Evolutionary conservation across 2,797 vertebrate genomes (phyloP), one percentile per base, ranked within the genome.

Genomic region (Malurus splendens): DNA sequence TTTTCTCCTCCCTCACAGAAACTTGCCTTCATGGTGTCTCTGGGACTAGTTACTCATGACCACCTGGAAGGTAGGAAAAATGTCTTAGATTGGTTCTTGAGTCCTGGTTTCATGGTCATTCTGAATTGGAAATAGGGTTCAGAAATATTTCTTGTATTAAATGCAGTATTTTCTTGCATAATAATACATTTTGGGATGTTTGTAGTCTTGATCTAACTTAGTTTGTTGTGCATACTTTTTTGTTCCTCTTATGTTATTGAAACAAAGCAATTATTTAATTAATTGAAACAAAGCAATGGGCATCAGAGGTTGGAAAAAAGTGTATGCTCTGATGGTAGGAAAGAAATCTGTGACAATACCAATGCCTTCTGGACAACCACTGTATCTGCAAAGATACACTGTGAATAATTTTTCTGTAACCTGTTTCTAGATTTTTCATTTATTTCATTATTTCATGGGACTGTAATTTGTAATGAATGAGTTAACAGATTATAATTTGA

Each of bases 1-100:
- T 94, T 75, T 94, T 55, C 61, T 89, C 7, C 3, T 2, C 48
- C 41, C 61, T 72, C 75, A 93, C 93, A 99, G 99, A 99, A 99
- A 99, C 98, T 99, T 97, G 99, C 99, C 96, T 99, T 99, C 96
- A 99, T 99, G 99, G 99, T 99, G 93, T 99, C 99, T 87, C 95
- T 99, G 82, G 99, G 99, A 76, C 96, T 99, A 65, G 99, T 99
- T 67, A 99, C 99, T 95, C 98, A 99, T 32, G 99, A 99, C 96
- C 99, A 99, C 95, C 95, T 99, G 95, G 99, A 99, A 98, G 99
- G 99, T 99, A 97, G 97, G 97, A 87, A 86, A 92, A 95, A 59
- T 66, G 4, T 65, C 75, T 86, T 76, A 52, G 22, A 3, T 32
- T 62, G 22, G 17, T 78, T 55, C 75, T 81, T 87, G n/a, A 82